These are phyloP conservation scores for Montipora cactus DNA, from an alignment of 64 coral and sea anemone genomes.

Conservation along the genomic window DNA sequence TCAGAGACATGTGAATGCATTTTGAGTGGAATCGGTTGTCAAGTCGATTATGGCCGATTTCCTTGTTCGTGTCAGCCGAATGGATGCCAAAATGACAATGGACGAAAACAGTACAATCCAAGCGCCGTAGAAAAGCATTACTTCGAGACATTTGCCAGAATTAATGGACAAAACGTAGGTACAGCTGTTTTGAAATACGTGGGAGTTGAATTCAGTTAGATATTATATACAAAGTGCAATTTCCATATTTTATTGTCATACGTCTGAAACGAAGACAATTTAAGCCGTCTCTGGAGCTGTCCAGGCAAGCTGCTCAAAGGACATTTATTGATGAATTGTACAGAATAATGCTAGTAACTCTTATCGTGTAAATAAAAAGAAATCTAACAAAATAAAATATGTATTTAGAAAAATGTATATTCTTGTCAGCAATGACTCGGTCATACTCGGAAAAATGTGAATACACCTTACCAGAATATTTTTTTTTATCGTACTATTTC, in stretches of 20 bases:
- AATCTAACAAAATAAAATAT: too few species aligned
- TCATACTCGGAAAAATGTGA: too few species aligned
- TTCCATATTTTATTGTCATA: conserved; percentile 7
- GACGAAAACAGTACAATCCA: conserved; percentile 92
- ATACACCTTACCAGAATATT: too few species aligned
- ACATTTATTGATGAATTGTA: conserved; percentile 26
- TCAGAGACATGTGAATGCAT: conserved; percentile 88
- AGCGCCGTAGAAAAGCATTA: conserved; percentile 80
- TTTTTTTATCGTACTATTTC: background rate
- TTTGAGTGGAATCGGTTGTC: conserved; percentile 89
- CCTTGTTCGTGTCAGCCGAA: conserved; percentile 85
- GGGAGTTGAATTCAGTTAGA: background rate
- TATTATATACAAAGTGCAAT: background rate
- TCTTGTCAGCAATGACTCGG: too few species aligned
- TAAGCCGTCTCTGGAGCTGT: background rate
- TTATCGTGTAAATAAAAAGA: background rate
- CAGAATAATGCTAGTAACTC: background rate
- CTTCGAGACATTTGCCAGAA: conserved; percentile 82
- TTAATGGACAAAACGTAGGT: conserved; percentile 50
- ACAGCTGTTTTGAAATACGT: conserved; percentile 32
- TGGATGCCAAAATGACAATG: conserved; percentile 80
- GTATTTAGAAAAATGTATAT: too few species aligned
- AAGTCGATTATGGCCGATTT: conserved; percentile 94
- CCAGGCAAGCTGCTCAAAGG: background rate
- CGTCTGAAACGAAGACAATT: background rate